Conservation (phyloP, 2,113 vertebrate species). For the Pygathrix nemaeus region DNA sequence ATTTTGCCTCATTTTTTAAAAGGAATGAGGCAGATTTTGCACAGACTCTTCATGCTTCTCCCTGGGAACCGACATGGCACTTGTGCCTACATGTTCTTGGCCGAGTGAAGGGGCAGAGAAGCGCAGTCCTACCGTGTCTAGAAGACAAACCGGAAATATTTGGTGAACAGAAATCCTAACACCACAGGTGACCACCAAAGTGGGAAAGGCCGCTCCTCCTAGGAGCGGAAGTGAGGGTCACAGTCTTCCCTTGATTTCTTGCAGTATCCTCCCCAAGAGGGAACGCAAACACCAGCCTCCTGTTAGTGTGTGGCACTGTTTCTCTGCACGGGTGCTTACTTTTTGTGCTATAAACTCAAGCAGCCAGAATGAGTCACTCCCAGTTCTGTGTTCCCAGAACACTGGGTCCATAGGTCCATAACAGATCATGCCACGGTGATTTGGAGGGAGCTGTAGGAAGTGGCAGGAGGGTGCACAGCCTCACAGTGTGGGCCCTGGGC, state of each 20-base stretch:
- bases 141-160: background rate
- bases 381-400: background rate
- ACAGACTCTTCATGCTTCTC: background rate
- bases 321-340: background rate
- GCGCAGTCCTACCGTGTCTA: background rate
- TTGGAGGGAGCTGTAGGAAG: background rate
- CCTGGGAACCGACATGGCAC: background rate
- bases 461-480: too few species aligned
- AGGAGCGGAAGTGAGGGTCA: background rate
- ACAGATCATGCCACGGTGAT: background rate
- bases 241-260: background rate
- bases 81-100: background rate
- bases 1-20: background rate
- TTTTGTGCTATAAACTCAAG: background rate
- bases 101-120: background rate
- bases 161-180: too few species aligned
- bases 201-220: background rate
- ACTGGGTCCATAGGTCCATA: accelerated
- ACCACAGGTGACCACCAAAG: accelerated
- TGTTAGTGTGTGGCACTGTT: background rate
- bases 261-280: background rate
- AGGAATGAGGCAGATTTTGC: background rate
- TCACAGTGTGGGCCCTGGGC: accelerated
- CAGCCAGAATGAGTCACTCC: background rate
- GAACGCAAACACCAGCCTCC: background rate